Evolutionary conservation across 1,140 invertebrate species (phyloP).

Genomic region (Anastrepha obliqua): DNA sequence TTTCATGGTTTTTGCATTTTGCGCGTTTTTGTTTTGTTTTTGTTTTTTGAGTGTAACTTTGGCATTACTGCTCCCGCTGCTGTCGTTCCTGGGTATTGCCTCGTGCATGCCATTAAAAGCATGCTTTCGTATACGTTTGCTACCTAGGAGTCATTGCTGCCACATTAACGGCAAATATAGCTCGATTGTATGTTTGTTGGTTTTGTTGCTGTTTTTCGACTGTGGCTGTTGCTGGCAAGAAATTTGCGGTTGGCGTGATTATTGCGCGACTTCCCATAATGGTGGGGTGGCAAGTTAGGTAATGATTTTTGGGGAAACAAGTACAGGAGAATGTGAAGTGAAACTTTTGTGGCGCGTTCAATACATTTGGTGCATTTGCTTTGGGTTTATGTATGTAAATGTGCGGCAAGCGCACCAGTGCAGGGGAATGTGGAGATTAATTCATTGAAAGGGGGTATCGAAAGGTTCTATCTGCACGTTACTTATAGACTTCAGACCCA

Average conservation of each 20-base stretch:
- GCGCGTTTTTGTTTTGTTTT: neutral
- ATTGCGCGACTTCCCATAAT: conserved; percentile 19
- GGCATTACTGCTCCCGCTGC: neutral
- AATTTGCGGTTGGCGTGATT: neutral
- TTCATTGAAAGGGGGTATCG: no score
- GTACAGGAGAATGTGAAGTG: neutral
- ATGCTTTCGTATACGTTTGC: neutral
- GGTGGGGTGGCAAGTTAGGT: neutral
- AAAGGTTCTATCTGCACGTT: no score
- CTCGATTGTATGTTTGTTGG: neutral
- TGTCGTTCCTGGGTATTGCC: neutral
- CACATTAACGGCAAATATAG: conserved; percentile 10
- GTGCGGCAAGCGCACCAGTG: no score
- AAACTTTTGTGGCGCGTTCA: neutral
- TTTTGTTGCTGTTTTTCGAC: neutral
- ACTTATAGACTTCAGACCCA: no score
- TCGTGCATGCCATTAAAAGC: neutral
- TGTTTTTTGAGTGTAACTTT: neutral
- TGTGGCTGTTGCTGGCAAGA: neutral
- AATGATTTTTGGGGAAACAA: neutral
- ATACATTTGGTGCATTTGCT: neutral
- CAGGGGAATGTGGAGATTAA: no score
- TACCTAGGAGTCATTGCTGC: neutral
- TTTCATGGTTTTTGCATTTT: neutral
- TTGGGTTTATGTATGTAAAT: no score